These are phyloP conservation scores for Allacma fusca DNA, from an alignment of 2,888 invertebrate genomes.

Conservation along the genomic window DNA sequence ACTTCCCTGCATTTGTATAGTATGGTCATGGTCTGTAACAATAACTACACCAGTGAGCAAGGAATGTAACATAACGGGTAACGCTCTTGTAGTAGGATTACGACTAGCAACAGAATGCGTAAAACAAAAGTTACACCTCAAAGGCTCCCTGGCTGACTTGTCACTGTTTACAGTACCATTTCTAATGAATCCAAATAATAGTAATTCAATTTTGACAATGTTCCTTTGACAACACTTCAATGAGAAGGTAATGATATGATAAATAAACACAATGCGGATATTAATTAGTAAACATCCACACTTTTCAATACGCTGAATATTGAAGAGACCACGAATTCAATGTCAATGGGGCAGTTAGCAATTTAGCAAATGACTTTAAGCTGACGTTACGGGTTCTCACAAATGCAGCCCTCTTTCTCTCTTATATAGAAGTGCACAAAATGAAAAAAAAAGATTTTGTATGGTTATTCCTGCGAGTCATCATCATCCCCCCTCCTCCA, in stretches of 20 bases:
- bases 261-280: conserved; percentile 25
- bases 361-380: background rate
- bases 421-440: too few species aligned
- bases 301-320: background rate
- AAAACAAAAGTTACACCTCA: too few species aligned
- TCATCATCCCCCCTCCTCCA: background rate
- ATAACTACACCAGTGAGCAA: too few species aligned
- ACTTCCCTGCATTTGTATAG: too few species aligned
- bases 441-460: background rate
- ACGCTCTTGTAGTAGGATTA: too few species aligned
- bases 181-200: background rate
- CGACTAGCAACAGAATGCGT: too few species aligned
- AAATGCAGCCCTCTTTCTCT: background rate
- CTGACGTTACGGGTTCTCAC: conserved; percentile 9
- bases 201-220: background rate
- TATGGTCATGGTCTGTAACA: too few species aligned
- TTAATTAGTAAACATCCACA: conserved; percentile 40
- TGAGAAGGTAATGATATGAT: conserved; percentile 21
- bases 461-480: background rate
- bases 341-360: conserved; percentile 42
- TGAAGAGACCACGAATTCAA: conserved; percentile 30
- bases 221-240: background rate
- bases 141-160: too few species aligned
- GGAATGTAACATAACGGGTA: too few species aligned
- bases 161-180: background rate